A percentile compares a stretch with the other conserved stretches of the same genome.
Conservation (phyloP, 1,140 invertebrate genomes). For the Neuroterus valhalla region DNA sequence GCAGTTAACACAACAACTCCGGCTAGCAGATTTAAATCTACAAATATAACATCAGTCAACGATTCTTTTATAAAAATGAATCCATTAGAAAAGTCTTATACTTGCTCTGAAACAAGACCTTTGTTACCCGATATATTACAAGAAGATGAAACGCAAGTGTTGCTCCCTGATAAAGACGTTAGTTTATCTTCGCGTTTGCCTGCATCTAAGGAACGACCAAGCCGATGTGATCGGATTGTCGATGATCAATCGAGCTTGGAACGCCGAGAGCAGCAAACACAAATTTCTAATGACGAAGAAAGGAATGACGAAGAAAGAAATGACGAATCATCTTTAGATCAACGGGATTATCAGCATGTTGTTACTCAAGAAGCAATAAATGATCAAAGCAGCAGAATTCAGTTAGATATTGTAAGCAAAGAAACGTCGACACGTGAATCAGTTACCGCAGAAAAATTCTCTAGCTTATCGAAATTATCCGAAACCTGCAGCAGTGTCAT, state of each 20-base stretch:
- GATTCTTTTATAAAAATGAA: constrained; percentile 1
- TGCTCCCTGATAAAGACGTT: not conserved
- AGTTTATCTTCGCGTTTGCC: not conserved
- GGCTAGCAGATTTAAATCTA: constrained; percentile 59
- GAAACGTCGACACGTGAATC: not conserved
- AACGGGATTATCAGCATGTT: constrained; percentile 40
- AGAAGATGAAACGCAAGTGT: not conserved
- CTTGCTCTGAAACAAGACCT: not conserved
- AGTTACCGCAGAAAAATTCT: not conserved
- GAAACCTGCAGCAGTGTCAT: not conserved
- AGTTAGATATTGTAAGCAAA: not conserved
- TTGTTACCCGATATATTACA: not conserved
- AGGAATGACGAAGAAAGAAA: constrained; percentile 35
- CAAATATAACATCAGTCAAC: constrained; percentile 3
- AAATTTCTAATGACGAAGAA: constrained; percentile 36
- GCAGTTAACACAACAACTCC: constrained; percentile 52
- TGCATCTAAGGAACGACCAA: not conserved
- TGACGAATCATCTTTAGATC: constrained; percentile 30
- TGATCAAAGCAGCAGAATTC: constrained; percentile 10
- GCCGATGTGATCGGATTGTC: not conserved
- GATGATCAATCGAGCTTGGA: constrained; percentile 40
- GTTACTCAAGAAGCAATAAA: constrained; percentile 29
- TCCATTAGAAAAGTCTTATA: constrained; percentile 6
- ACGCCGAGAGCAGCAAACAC: constrained; percentile 55
- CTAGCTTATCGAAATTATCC: not conserved